Evolutionary conservation across 2,888 invertebrate genomes (phyloP).

Genomic region (Cyrtodaria siliqua): DNA sequence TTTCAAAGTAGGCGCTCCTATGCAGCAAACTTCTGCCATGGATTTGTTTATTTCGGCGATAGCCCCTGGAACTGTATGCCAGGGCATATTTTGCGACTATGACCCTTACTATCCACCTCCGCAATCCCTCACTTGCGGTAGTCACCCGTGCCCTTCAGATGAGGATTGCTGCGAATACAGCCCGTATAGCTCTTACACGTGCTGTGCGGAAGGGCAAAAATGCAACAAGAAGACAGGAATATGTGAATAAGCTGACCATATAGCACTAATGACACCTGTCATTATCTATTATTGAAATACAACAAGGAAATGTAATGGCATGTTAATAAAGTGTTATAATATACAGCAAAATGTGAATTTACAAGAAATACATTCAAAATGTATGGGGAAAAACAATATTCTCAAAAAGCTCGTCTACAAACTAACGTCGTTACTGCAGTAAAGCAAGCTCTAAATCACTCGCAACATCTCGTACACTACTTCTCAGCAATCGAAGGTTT

Average conservation of each 20-base stretch:
- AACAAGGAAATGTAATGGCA: no score
- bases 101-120: slow-evolving; percentile 69
- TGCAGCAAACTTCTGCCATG: slow-evolving; percentile 69
- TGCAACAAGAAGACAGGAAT: slow-evolving; percentile 64
- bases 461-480: no score
- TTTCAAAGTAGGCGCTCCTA: slow-evolving; percentile 67
- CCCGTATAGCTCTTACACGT: slow-evolving; percentile 70
- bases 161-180: slow-evolving; percentile 73
- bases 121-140: slow-evolving; percentile 68
- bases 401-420: no score
- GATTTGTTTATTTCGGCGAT: slow-evolving; percentile 71
- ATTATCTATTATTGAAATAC: no score
- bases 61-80: slow-evolving; percentile 43
- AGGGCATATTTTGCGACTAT: slow-evolving; percentile 63
- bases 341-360: no score
- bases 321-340: no score
- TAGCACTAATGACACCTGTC: no score
- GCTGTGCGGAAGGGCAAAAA: slow-evolving; percentile 67
- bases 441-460: no score
- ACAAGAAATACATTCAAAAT: no score
- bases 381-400: no score
- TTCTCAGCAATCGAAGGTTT: no score
- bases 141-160: slow-evolving; percentile 66
- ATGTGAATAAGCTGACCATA: slow-evolving; percentile 36
- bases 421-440: no score